These are phyloP conservation scores for Mechanitis messenoides DNA, from an alignment of 2,888 invertebrate genomes.

Conservation along the genomic window DNA sequence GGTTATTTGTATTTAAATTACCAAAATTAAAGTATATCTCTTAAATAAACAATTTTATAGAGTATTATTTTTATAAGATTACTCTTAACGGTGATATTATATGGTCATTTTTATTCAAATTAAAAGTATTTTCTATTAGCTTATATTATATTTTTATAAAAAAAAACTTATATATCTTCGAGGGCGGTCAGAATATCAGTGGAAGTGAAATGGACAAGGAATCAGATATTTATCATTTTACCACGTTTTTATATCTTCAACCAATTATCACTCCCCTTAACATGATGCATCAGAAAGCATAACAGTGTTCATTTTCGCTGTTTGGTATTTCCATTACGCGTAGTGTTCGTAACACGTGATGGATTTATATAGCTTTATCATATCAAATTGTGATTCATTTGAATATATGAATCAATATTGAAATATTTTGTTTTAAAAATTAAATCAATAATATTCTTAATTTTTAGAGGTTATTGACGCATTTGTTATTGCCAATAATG, in stretches of 20 bases:
- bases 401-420: no score
- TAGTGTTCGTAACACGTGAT: background rate
- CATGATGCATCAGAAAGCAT: conserved; percentile 27
- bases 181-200: background rate
- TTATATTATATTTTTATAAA: background rate
- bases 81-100: background rate
- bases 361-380: background rate
- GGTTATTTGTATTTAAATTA: conserved; percentile 1
- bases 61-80: background rate
- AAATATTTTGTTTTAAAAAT: no score
- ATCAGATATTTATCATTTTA: conserved; percentile 1
- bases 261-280: conserved; percentile 27
- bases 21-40: background rate
- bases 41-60: background rate
- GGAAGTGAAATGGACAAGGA: conserved; percentile 3
- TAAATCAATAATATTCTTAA: no score
- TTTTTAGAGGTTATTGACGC: no score
- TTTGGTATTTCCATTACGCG: conserved; percentile 22
- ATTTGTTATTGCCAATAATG: no score
- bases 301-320: conserved; percentile 26
- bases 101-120: background rate
- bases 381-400: background rate
- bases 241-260: conserved; percentile 17
- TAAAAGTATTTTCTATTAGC: no score
- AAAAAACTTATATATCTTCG: background rate